Base-by-base conservation (phyloP, 23 tunicate species). In the Diplosoma virens region DNA sequence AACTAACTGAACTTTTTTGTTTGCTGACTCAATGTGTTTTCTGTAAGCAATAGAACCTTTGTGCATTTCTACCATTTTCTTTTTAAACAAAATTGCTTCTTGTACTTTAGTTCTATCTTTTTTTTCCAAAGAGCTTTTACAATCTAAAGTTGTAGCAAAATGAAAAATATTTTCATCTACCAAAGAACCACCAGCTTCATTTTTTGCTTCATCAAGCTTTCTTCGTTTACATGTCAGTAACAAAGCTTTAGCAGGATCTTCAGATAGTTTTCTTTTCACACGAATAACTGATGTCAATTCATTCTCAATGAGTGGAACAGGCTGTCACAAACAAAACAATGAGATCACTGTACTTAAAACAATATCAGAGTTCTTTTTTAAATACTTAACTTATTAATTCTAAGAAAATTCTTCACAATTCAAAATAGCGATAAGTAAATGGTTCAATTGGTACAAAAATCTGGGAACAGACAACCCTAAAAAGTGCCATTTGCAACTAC, bases 151-250 rank as follows among this genome's bases (percentile, higher is more conserved):
- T 14, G 84, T 75, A 20, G 96, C 96, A 46, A 77, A 89, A 36
- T 72, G 88, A 78, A 89, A 89, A 59, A 89, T 81, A 26, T 78
- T 89, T 72, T 89, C 81, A 30, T 89, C 88, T 30, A 89, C 70
- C 32, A 76, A 59, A 22, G 77, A 71, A 59, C 73, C 66, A 37
- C 75, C 87, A 32, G 87, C 87, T 46, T 89, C 83, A 21, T 26
- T 47, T 54, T 87, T 87, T 36, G 36, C 33, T 47, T 41, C 50
- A 41, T 80, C 75, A 30, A 21, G 60, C 37, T 89, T 89, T 28
- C 27, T 59, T 54, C 72, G 58, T 61, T 89, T 89, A 50, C 96
- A 61, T 1, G 96, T 77, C 28, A 89, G 67, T n/a, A 89, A 80
- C 63, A 89, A 75, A 9, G 88, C 88, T 63, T 82, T 88, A 21